Conservation (phyloP, 2,113 vertebrate species). For the Rissa tridactyla region DNA sequence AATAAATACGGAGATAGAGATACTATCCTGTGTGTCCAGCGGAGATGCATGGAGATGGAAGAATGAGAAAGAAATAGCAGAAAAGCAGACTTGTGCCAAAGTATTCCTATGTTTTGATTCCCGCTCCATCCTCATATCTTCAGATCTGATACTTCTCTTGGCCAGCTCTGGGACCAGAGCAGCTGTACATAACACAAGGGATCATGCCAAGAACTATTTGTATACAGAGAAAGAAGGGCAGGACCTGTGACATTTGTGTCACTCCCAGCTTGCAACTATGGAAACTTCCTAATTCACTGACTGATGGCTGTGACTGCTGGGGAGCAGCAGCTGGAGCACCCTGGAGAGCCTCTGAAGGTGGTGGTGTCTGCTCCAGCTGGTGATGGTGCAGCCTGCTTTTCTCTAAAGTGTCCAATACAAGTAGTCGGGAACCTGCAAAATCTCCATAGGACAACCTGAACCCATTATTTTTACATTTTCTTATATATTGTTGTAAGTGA, state of each 20-base stretch:
- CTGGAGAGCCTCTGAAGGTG: background rate
- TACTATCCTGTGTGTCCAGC: background rate
- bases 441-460: background rate
- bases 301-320: background rate
- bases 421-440: background rate
- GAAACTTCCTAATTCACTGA: background rate
- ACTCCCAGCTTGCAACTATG: background rate
- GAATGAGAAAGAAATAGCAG: background rate
- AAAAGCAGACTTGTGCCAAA: background rate
- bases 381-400: background rate
- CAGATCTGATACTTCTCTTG: background rate
- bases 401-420: background rate
- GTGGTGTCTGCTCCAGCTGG: background rate
- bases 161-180: background rate
- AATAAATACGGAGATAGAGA: background rate
- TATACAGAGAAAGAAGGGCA: background rate
- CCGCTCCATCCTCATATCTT: background rate
- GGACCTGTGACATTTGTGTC: background rate
- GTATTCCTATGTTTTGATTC: background rate
- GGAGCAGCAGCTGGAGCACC: background rate
- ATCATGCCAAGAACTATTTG: accelerated
- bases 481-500: background rate
- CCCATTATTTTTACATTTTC: background rate
- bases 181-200: background rate
- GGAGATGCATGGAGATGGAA: background rate